phyloP scores from a whole-genome alignment of 1,140 invertebrate species.

The Anastrepha ludens region DNA sequence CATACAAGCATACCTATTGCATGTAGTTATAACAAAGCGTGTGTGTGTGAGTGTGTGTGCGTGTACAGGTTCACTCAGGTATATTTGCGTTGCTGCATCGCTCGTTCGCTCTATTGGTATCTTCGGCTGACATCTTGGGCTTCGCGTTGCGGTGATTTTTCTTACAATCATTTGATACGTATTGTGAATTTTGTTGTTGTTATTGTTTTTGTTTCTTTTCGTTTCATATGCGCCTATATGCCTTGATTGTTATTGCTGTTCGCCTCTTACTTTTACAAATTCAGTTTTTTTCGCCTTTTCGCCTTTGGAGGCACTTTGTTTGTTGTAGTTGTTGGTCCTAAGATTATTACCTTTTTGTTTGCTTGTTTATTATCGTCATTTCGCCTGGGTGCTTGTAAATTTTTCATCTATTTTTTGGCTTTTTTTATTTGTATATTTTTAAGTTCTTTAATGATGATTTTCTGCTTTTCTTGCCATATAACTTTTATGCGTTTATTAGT shows the following conservation, averaged over 20 bases:
- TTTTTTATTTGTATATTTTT: neutral
- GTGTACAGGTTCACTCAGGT: neutral
- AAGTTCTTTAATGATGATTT: constrained; percentile 9
- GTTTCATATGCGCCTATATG: neutral
- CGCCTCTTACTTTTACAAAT: neutral
- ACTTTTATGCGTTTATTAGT: constrained; percentile 35
- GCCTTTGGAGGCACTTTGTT: neutral
- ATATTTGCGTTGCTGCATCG: neutral
- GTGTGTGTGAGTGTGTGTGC: neutral
- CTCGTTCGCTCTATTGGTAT: neutral
- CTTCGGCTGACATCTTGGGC: neutral
- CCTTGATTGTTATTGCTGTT: neutral
- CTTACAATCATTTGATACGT: constrained; percentile 29
- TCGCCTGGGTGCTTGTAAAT: constrained; percentile 47
- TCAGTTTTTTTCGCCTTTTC: constrained; percentile 7
- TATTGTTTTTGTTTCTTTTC: neutral
- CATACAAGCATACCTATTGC: neutral
- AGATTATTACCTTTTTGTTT: constrained; percentile 50
- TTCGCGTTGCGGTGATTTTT: constrained; percentile 39
- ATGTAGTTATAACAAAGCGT: neutral
- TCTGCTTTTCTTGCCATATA: neutral
- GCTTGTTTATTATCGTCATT: constrained; percentile 50
- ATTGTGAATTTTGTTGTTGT: constrained; percentile 9
- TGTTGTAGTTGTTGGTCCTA: constrained; percentile 19
- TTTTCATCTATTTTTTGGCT: constrained; percentile 7